Conservation (phyloP, 2,888 invertebrate species). For the Parnassius smintheus region DNA sequence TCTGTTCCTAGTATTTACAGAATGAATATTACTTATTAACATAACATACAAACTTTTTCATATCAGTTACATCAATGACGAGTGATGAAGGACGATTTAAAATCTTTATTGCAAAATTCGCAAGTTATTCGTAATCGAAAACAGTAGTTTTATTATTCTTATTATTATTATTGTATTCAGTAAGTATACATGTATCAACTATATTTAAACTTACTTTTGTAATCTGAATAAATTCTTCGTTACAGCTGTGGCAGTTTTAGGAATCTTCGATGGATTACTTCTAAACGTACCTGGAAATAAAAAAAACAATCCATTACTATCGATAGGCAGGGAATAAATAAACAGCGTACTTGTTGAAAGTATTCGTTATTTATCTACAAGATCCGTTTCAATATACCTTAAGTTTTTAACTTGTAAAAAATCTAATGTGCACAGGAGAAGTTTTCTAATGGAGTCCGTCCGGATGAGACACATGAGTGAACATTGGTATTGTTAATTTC, state of each 20-base stretch:
- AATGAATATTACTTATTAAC: no score
- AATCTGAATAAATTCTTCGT: background rate
- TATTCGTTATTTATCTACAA: background rate
- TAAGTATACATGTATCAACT: no score
- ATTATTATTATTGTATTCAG: no score
- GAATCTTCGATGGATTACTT: background rate
- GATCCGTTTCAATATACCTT: no score
- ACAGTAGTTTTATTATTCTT: background rate
- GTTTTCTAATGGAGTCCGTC: no score
- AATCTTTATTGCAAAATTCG: background rate
- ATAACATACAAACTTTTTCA: no score
- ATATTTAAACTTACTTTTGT: constrained; percentile 1
- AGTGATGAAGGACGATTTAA: background rate
- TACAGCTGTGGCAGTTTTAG: background rate
- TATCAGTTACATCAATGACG: no score
- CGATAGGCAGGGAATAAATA: constrained; percentile 19
- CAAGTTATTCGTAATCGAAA: background rate
- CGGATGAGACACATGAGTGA: no score
- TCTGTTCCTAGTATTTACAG: no score
- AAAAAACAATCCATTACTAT: constrained; percentile 6
- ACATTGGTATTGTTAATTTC: no score
- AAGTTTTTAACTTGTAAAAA: no score
- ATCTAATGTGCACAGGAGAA: no score
- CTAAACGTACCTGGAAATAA: constrained; percentile 19
- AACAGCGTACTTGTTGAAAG: background rate